Evolutionary conservation across 2,797 vertebrate genomes (phyloP).

Genomic region (Sebastes elongatus): DNA sequence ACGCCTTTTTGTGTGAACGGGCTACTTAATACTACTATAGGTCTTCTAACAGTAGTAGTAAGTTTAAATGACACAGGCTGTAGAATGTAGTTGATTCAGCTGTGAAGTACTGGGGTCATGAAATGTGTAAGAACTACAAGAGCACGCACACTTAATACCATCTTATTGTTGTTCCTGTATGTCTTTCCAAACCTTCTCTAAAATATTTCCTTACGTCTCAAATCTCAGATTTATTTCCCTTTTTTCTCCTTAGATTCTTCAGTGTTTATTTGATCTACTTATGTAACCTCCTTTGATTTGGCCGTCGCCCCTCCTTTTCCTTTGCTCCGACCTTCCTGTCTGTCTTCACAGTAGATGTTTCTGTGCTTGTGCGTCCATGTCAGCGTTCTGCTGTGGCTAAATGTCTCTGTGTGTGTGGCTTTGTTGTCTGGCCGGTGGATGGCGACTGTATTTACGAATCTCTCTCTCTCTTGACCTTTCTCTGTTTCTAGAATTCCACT

Average conservation of each 20-base stretch:
- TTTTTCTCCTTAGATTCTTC: conserved; percentile 25
- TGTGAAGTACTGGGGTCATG: neutral
- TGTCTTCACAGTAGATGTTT: conserved; percentile 34
- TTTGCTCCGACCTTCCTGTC: conserved; percentile 53
- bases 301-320: conserved; percentile 48
- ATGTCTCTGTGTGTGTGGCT: conserved; percentile 33
- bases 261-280: conserved; percentile 63
- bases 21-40: neutral
- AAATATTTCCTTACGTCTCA: neutral
- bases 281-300: conserved; percentile 52
- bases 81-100: conserved; percentile 19
- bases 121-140: conserved; percentile 20
- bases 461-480: conserved; percentile 85
- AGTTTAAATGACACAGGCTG: neutral
- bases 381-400: conserved; percentile 7
- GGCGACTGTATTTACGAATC: conserved; percentile 78
- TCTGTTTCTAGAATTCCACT: conserved; percentile 96
- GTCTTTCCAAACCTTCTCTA: neutral
- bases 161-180: neutral
- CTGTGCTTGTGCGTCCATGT: conserved; percentile 20
- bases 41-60: neutral
- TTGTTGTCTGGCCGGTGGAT: conserved; percentile 47
- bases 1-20: too few relatives aligned
- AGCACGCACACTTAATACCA: neutral
- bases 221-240: conserved; percentile 5